Evolutionary conservation across 2,888 invertebrate genomes (phyloP), one percentile per base, ranked within the genome.

Genomic region (Alentia gelatinosa): DNA sequence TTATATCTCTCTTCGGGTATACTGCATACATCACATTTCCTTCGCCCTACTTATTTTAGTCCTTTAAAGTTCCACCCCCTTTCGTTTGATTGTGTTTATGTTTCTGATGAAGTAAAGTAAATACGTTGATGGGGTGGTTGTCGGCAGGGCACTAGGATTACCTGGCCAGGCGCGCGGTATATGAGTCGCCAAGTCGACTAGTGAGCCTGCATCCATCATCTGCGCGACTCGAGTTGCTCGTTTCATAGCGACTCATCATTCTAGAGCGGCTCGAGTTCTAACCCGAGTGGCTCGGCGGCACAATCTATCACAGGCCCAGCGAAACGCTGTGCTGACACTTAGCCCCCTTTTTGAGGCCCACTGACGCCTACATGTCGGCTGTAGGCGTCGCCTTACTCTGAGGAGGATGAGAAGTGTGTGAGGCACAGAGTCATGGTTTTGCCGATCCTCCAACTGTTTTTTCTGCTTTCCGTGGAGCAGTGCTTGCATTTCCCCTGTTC

Each of bases 221-320:
- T 39, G 35, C 4, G 3, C 37, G 39, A 39, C 35, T 79, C 79
- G 39, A 39, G 79, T 79, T 79, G 79, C 79, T 79, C 68, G 68
- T 39, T 26, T 39, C 79, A 79, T 39, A 79, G 79, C 79, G 79
- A 39, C 79, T 79, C 79, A 35, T 79, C 79, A 79, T 79, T 79
- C 37, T 35, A 19, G 37, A 79, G 79, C 79, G 23, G 79, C 79
- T 68, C 68, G 26, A 26, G 68, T 68, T 68, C 68, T 68, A 68
- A 68, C 68, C 68, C n/a, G 68, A 30, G 68, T 30, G 26, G 68
- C 68, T 56, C 56, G 56, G 5, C 19, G 56, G 56, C 56, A 56
- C 56, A 26, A 68, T 68, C 68, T 68, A 68, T 68, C 68, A 68
- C 68, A 26, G 68, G 30, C 26, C 68, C 30, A 30, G 30, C 30